Conservation (phyloP, 2,888 invertebrate genomes). For the Amblyteles armatorius region DNA sequence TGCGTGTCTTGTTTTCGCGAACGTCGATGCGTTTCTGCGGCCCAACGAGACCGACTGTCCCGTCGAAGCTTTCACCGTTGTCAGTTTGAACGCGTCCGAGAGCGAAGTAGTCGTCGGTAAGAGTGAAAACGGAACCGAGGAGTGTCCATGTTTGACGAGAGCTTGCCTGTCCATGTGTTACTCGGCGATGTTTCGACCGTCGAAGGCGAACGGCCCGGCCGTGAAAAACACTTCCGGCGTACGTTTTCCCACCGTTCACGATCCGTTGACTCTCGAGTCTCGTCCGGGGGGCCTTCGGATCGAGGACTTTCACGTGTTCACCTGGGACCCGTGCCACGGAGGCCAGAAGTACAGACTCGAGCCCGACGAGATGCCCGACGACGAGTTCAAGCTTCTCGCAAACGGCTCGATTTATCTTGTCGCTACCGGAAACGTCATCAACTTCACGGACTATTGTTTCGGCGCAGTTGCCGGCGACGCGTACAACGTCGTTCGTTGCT, state of each 20-base stretch:
- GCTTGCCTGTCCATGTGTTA: constrained; percentile 75
- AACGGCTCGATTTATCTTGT: constrained; percentile 74
- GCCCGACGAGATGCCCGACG: constrained; percentile 58
- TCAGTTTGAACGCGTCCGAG: neutral
- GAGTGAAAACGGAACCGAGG: constrained; percentile 16
- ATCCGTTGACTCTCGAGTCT: constrained; percentile 47
- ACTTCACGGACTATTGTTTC: constrained; percentile 72
- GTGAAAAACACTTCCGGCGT: constrained; percentile 6
- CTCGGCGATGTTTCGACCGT: constrained; percentile 24
- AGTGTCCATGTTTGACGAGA: constrained; percentile 63
- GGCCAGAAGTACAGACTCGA: constrained; percentile 63
- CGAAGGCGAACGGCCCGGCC: constrained; percentile 39
- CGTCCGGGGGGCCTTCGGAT: neutral
- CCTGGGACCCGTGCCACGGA: constrained; percentile 70
- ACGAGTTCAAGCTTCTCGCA: constrained; percentile 67
- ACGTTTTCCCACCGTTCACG: constrained; percentile 71
- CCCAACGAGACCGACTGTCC: constrained; percentile 53
- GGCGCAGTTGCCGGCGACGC: constrained; percentile 14
- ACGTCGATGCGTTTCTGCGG: neutral
- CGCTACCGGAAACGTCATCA: neutral
- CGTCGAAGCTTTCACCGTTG: constrained; percentile 25
- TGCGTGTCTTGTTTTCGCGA: neutral
- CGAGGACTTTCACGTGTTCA: constrained; percentile 63
- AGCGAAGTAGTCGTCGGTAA: neutral
- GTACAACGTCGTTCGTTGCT: constrained; percentile 72